Base-by-base conservation (phyloP, 2,797 vertebrate species). In the Helarctos malayanus region DNA sequence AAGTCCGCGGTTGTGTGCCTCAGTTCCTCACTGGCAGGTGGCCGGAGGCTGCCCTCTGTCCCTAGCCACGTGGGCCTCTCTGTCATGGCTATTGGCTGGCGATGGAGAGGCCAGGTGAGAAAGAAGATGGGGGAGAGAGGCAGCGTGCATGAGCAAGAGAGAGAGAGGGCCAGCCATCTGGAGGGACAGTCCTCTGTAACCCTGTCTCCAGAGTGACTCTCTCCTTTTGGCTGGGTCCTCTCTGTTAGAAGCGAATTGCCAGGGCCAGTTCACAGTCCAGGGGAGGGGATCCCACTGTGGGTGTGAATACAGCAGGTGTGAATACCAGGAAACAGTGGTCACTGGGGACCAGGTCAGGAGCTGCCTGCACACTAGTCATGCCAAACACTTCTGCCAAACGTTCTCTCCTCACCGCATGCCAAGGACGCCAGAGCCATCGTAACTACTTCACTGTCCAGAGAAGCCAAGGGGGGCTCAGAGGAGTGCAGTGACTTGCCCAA, bases 81-180 rank as follows among this genome's bases (percentile, higher is more conserved):
- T 16, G 29, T 2, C 21, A 2, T 12, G 32, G 59, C n/a, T 2
- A 3, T 61, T n/a, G 35, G 59, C 12, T 0, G 5, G 57, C 0
- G 11, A 5, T 14, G 3, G 13, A 21, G 61, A 75, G 76, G 63
- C 10, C 54, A 35, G 5, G 65, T 9, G 57, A 13, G 23, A 14
- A 6, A 25, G 91, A 21, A 13, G 61, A 4, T 7, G n/a, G 47
- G 35, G 21, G 56, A 3, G 54, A 9, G 41, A 71, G 61, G 32
- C 38, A 18, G 21, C 21, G 1, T 1, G 21, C 1, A 1, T 9
- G 5, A 21, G 23, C 27, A 7, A 59, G 3, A 21, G 93, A 41
- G 47, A 49, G 21, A n/a, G 63, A 13, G 47, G 1, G 38, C 1
- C 7, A 21, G 32, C 19, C 14, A 65, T 47, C 6, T 7, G 19